Conservation (phyloP, 2,113 vertebrate species). For the Petaurus breviceps region DNA sequence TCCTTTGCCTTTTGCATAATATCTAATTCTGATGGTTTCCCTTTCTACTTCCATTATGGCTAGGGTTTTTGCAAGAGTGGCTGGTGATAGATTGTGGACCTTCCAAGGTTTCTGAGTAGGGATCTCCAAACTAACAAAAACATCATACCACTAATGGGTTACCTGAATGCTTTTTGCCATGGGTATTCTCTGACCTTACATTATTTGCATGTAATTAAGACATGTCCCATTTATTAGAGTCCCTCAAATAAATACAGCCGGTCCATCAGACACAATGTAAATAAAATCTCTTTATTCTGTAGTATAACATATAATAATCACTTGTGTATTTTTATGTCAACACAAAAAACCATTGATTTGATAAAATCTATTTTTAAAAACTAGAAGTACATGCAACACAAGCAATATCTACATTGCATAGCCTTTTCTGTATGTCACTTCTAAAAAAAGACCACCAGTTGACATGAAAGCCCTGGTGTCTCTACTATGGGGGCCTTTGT, state of each 20-base stretch:
- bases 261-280: slow-evolving; percentile 68
- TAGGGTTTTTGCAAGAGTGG: background rate
- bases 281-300: slow-evolving; percentile 81
- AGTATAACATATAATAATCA: slow-evolving; percentile 58
- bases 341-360: slow-evolving; percentile 6
- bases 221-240: background rate
- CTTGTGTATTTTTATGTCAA: slow-evolving; percentile 58
- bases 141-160: background rate
- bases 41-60: background rate
- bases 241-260: slow-evolving; percentile 61
- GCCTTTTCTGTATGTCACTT: background rate
- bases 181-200: background rate
- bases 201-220: background rate
- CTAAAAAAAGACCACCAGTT: background rate
- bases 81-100: background rate
- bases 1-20: background rate
- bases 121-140: background rate
- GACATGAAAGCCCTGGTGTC: background rate
- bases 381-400: slow-evolving; percentile 31
- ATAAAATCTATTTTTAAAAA: slow-evolving; percentile 55
- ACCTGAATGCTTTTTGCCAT: background rate
- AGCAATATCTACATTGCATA: slow-evolving; percentile 27
- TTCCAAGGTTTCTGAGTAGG: accelerated
- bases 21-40: background rate
- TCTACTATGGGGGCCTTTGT: background rate